These are phyloP conservation scores for Cichlasoma orientale DNA, from an alignment of 2,797 vertebrate genomes.

Conservation along the genomic window DNA sequence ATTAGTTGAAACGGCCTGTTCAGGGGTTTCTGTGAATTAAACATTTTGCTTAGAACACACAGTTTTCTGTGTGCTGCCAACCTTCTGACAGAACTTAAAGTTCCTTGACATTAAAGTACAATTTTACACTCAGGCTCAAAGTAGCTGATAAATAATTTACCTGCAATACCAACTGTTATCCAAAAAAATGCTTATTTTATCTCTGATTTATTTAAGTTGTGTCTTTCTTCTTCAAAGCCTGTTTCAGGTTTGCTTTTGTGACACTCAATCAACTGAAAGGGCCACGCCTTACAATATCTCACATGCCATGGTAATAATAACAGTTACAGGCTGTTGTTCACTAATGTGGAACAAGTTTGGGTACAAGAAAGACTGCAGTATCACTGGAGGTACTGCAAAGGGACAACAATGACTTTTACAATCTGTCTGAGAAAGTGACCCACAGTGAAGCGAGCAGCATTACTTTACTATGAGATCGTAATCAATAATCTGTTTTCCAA, in stretches of 20 bases:
- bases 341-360: too few relatives aligned
- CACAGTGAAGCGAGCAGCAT: too few relatives aligned
- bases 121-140: neutral
- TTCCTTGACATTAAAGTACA: neutral
- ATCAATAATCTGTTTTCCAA: too few relatives aligned
- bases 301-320: too few relatives aligned
- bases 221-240: neutral
- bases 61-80: neutral
- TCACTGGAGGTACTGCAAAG: too few relatives aligned
- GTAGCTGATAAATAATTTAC: neutral
- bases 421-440: too few relatives aligned
- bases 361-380: too few relatives aligned
- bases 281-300: too few relatives aligned
- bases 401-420: too few relatives aligned
- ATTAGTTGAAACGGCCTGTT: neutral
- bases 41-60: neutral
- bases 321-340: too few relatives aligned
- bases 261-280: neutral
- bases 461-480: too few relatives aligned
- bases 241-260: neutral
- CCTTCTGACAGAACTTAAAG: neutral
- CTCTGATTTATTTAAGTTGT: neutral
- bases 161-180: neutral
- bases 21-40: neutral
- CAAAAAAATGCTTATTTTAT: neutral